Evolutionary conservation across 2,113 vertebrate species (phyloP).

Genomic region (Paramormyrops kingsleyae): DNA sequence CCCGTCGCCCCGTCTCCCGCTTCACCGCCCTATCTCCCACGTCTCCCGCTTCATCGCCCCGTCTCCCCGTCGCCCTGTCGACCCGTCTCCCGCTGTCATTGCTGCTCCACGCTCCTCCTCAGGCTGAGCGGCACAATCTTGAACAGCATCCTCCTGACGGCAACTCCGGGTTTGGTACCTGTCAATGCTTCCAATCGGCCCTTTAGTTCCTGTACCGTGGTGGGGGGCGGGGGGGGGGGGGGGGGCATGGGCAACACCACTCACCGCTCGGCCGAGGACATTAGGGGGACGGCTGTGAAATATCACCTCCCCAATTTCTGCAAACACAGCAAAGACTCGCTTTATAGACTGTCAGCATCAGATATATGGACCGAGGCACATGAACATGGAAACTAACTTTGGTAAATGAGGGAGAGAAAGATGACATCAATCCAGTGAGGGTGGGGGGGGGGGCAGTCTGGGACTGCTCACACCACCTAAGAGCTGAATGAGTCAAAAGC

Average conservation of each 20-base stretch:
- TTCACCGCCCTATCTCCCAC: too few species aligned
- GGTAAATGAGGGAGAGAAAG: neutral
- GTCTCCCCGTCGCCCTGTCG: too few species aligned
- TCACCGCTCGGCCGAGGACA: neutral
- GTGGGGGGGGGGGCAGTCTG: neutral
- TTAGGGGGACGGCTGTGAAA: neutral
- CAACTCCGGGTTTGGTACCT: constrained; percentile 13
- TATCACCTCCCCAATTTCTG: neutral
- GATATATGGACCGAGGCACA: neutral
- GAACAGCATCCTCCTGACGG: constrained; percentile 24
- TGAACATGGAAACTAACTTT: neutral
- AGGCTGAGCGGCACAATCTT: constrained; percentile 22
- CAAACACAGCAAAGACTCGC: neutral
- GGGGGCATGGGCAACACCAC: neutral
- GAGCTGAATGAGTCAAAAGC: neutral
- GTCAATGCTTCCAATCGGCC: constrained; percentile 32
- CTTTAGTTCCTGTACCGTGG: constrained; percentile 28
- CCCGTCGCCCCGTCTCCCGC: too few species aligned
- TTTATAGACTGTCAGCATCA: neutral
- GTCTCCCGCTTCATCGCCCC: neutral
- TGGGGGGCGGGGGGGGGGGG: constrained; percentile 20
- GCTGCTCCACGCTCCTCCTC: constrained; percentile 19
- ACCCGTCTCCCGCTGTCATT: neutral
- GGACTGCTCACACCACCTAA: neutral
- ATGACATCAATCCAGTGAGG: neutral